phyloP scores from a whole-genome alignment of 1,140 invertebrate species.

The Eueides isabella region DNA sequence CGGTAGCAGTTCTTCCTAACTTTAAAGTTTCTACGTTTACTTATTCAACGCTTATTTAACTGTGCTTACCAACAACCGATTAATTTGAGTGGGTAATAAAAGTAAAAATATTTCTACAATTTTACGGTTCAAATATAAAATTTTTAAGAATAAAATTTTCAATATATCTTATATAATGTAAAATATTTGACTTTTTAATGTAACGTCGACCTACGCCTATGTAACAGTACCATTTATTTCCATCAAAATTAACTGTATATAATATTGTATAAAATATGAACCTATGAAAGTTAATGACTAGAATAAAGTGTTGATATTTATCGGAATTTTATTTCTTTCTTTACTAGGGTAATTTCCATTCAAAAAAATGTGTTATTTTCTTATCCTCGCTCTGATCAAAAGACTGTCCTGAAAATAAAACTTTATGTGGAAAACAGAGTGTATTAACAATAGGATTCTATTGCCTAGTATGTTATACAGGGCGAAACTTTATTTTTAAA shows the following conservation, averaged over 20 bases:
- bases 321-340: constrained; percentile 25
- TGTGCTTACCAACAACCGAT: not conserved
- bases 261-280: constrained; percentile 20
- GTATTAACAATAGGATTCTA: too few relatives aligned
- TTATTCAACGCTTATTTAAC: constrained; percentile 5
- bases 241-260: not conserved
- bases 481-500: too few relatives aligned
- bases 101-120: constrained; percentile 8
- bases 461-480: too few relatives aligned
- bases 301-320: constrained; percentile 52
- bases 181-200: not conserved
- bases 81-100: not conserved
- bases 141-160: not conserved
- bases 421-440: too few relatives aligned
- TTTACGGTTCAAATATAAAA: constrained; percentile 4
- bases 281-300: constrained; percentile 45
- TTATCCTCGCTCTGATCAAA: too few relatives aligned
- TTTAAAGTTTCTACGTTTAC: constrained; percentile 25
- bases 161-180: not conserved
- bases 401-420: too few relatives aligned
- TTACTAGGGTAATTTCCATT: not conserved
- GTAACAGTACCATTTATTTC: constrained; percentile 1
- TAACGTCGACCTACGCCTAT: constrained; percentile 12
- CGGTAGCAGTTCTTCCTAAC: constrained; percentile 32
- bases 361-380: too few relatives aligned